These are phyloP conservation scores for Lepus townsendii DNA, from an alignment of 2,797 vertebrate species.

Conservation along the genomic window DNA sequence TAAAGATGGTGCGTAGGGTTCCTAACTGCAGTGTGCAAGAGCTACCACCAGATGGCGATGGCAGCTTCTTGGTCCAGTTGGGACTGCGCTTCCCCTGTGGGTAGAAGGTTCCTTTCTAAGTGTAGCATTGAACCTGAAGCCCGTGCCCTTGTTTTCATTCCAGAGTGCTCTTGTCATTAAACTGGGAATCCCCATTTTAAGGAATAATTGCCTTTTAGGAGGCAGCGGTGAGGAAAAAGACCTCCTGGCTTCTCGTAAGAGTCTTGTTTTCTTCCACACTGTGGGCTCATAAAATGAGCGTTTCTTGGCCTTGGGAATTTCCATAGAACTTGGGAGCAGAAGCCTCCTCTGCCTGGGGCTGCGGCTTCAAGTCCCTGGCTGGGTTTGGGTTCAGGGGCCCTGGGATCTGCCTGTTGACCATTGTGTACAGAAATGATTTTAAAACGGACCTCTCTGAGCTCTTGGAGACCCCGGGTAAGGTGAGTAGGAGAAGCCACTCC, in stretches of 20 bases:
- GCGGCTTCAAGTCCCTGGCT: not conserved
- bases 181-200: not conserved
- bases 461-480: not conserved
- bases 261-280: not conserved
- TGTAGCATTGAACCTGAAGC: not conserved
- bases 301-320: conserved; percentile 11
- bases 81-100: not conserved
- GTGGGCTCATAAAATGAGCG: not conserved
- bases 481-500: not conserved
- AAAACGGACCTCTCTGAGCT: not conserved
- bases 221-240: conserved; percentile 15
- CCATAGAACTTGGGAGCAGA: not conserved
- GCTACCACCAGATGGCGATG: conserved; percentile 76
- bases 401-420: not conserved
- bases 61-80: not conserved
- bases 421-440: conserved; percentile 5
- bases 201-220: conserved; percentile 27
- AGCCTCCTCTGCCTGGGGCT: not conserved
- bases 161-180: not conserved
- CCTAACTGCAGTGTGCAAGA: not conserved
- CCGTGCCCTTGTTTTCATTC: not conserved
- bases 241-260: not conserved
- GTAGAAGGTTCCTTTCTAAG: not conserved
- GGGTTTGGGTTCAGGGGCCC: not conserved
- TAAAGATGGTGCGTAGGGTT: not conserved